Conservation (phyloP, 1,140 invertebrate species). For the Caerostris extrusa region DNA sequence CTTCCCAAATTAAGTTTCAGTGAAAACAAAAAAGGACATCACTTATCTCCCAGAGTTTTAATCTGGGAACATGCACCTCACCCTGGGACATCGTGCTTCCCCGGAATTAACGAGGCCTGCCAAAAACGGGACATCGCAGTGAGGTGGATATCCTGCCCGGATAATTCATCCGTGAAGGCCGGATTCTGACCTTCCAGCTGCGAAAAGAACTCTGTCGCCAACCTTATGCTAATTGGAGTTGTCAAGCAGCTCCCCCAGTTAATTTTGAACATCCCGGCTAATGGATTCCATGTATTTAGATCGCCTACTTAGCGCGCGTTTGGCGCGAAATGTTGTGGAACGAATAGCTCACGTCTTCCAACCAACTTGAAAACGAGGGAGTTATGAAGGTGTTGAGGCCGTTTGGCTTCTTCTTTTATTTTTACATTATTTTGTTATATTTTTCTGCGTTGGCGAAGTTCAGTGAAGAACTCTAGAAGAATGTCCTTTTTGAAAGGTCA, state of each 20-base stretch:
- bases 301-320: conserved; percentile 48
- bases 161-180: conserved; percentile 18
- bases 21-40: not conserved
- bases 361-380: not conserved
- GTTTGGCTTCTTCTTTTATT: not conserved
- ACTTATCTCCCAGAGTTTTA: not conserved
- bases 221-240: conserved; percentile 13
- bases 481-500: not conserved
- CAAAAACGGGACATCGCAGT: not conserved
- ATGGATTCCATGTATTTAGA: conserved; percentile 64
- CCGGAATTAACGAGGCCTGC: not conserved
- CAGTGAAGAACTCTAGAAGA: not conserved
- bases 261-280: conserved; percentile 25
- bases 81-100: not conserved
- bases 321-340: not conserved
- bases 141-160: not conserved
- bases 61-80: not conserved
- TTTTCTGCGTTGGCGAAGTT: not conserved
- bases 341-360: not conserved
- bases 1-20: not conserved
- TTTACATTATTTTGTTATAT: not conserved
- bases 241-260: conserved; percentile 1
- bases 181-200: conserved; percentile 19
- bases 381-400: not conserved
- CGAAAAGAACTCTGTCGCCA: not conserved